These are phyloP conservation scores for Larimichthys crocea DNA, from an alignment of 2,113 vertebrate genomes.

Conservation along the genomic window DNA sequence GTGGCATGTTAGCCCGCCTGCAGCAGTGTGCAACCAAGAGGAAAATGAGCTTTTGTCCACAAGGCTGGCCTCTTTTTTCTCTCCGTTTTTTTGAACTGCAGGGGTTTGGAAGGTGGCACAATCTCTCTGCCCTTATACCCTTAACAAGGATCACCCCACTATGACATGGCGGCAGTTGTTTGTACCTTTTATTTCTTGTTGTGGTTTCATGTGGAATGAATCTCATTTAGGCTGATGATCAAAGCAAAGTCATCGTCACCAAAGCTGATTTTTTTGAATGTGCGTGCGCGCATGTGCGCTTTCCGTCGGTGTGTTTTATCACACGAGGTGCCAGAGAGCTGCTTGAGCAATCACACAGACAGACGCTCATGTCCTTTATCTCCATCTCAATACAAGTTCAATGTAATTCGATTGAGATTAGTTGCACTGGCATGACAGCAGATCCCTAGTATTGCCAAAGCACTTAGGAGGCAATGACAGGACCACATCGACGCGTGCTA, in stretches of 20 bases:
- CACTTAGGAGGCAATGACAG: slow-evolving; percentile 86
- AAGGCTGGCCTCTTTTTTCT: slow-evolving; percentile 66
- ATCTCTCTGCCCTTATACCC: slow-evolving; percentile 56
- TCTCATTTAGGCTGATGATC: slow-evolving; percentile 33
- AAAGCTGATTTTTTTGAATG: neutral
- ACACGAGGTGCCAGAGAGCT: slow-evolving; percentile 26
- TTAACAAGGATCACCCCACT: slow-evolving; percentile 62
- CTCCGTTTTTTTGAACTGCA: slow-evolving; percentile 66
- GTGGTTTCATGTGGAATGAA: slow-evolving; percentile 11
- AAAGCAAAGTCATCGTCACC: slow-evolving; percentile 27
- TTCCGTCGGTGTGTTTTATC: neutral
- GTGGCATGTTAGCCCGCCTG: slow-evolving; percentile 78
- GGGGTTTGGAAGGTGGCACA: slow-evolving; percentile 71
- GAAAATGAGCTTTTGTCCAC: slow-evolving; percentile 84
- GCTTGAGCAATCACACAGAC: slow-evolving; percentile 64
- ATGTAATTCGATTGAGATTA: slow-evolving; percentile 85
- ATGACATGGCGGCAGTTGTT: slow-evolving; percentile 41
- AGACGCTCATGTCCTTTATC: slow-evolving; percentile 72
- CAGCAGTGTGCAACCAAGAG: slow-evolving; percentile 82
- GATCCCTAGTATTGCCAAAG: slow-evolving; percentile 84
- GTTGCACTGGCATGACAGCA: slow-evolving; percentile 83
- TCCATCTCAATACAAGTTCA: slow-evolving; percentile 78
- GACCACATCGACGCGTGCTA: slow-evolving; percentile 75
- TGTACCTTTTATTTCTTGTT: slow-evolving; percentile 13
- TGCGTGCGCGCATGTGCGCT: neutral